Evolutionary conservation across 2,113 vertebrate genomes (phyloP).

Genomic region (Chloropsis cyanopogon): DNA sequence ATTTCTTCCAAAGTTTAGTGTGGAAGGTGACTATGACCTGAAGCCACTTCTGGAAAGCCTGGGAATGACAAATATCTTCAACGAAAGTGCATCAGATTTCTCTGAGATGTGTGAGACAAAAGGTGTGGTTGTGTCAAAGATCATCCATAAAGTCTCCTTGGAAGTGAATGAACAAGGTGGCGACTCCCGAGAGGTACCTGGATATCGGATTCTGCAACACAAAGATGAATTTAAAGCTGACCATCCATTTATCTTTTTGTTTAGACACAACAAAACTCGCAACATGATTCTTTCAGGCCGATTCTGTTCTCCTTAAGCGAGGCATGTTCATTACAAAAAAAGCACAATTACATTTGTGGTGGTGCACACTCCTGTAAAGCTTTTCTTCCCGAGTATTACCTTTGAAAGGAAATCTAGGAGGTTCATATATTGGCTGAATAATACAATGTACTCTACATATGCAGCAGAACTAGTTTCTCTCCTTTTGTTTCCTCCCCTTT

Average conservation of each 20-base stretch:
- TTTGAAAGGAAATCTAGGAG: conserved; percentile 22
- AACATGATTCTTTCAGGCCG: conserved; percentile 74
- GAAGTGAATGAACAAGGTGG: conserved; percentile 78
- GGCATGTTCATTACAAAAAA: background rate
- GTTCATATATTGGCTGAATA: conserved; percentile 11
- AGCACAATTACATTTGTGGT: background rate
- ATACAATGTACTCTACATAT: background rate
- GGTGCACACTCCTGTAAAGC: conserved; percentile 10
- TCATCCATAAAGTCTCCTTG: conserved; percentile 73
- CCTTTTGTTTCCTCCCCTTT: background rate
- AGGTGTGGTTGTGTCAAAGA: conserved; percentile 71
- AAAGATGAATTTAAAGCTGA: conserved; percentile 78
- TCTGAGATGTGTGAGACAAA: conserved; percentile 78
- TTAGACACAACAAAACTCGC: conserved; percentile 81
- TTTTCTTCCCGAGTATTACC: conserved; percentile 4
- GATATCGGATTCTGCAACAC: conserved; percentile 77
- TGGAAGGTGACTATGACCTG: conserved; percentile 70
- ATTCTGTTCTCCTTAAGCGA: conserved; percentile 75
- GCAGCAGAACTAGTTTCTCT: conserved; percentile 21
- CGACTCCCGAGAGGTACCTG: conserved; percentile 75
- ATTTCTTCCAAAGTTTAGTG: conserved; percentile 78
- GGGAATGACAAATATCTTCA: conserved; percentile 73
- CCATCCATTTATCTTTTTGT: conserved; percentile 77
- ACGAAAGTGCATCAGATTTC: conserved; percentile 73
- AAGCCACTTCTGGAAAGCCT: conserved; percentile 72